Base-by-base conservation (phyloP, 37 sponge, comb jelly and placozoan genomes). In the Chondrilla cf. caribensis region DNA sequence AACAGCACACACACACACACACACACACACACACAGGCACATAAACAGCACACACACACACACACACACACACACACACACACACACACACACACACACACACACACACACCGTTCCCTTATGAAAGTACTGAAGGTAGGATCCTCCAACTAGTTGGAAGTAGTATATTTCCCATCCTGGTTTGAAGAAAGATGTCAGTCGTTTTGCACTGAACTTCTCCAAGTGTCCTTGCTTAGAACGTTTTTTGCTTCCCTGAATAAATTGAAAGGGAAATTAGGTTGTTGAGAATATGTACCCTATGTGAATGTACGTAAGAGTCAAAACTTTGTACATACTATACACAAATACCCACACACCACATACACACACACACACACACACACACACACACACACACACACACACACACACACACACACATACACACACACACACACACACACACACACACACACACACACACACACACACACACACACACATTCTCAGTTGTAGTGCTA, bases 391-490 rank as follows among this genome's bases (percentile, higher is more conserved):
- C 70, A 68, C 55, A 44, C 51, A 67, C 51, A 66, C 35, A 43
- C 70, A 65, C 44, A 26, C 51, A 68, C 58, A 40, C 57, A 54
- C 58, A 73, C 57, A 55, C 37, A 70, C 72, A 82, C 83, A 82
- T 71, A 68, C 70, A 66, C 58, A 39, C 82, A 82, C 51, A 78
- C 85, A 84, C 79, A 78, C 79, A 84, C 70, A 84, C 79, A 84
- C 85, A 84, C 79, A 84, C 85, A 78, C 79, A 84, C 70, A 78
- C 79, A 78, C 79, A 62, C 68, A 84, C 65, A 84, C 67, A 84
- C 79, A 64, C 79, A 84, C 79, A 64, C 79, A 78, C 85, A 78
- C 79, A 64, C 70, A 37, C 84, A 84, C 84, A 28, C 58, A 57
- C 58, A 55, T 29, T 55, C 58, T 24, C 58, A 58, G n/a, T n/a